Conservation (phyloP, 2,113 vertebrate species). For the Nyctereutes procyonoides region DNA sequence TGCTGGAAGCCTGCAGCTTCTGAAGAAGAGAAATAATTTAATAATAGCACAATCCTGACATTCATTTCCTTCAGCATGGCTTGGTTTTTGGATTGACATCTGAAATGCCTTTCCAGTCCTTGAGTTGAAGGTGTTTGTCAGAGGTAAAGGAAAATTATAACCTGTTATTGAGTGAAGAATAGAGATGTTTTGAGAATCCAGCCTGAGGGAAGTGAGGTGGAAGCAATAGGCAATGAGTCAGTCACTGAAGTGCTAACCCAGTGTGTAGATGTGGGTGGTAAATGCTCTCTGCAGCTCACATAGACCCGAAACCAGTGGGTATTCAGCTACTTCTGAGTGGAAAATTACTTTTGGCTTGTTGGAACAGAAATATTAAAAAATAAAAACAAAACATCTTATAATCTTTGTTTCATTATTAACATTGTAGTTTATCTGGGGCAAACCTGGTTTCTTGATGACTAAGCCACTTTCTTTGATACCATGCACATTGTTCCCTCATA, state of each 20-base stretch:
- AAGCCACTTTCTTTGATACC: not conserved
- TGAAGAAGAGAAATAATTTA: constrained; percentile 49
- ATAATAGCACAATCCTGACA: not conserved
- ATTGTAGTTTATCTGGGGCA: not conserved
- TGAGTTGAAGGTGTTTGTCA: constrained; percentile 61
- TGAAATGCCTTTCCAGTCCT: constrained; percentile 61
- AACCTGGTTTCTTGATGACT: not conserved
- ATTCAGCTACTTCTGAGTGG: not conserved
- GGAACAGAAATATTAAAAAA: not conserved
- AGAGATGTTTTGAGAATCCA: constrained; percentile 25
- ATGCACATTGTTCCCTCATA: not conserved
- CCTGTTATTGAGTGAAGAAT: not conserved
- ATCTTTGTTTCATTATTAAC: not conserved
- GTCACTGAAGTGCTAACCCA: not conserved
- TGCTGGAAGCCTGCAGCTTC: not conserved
- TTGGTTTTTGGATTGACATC: constrained; percentile 56
- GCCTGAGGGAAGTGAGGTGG: not conserved
- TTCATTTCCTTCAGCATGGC: not conserved
- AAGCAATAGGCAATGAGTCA: not conserved
- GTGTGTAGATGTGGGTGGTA: fast-evolving
- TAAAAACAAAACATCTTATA: not conserved
- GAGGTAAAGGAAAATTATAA: constrained; percentile 58
- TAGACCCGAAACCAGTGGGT: not conserved
- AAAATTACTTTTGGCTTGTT: not conserved
- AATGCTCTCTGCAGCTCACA: not conserved